Evolutionary conservation across 2,888 invertebrate genomes (phyloP).

Genomic region (Rhagophthalmus giganteus): DNA sequence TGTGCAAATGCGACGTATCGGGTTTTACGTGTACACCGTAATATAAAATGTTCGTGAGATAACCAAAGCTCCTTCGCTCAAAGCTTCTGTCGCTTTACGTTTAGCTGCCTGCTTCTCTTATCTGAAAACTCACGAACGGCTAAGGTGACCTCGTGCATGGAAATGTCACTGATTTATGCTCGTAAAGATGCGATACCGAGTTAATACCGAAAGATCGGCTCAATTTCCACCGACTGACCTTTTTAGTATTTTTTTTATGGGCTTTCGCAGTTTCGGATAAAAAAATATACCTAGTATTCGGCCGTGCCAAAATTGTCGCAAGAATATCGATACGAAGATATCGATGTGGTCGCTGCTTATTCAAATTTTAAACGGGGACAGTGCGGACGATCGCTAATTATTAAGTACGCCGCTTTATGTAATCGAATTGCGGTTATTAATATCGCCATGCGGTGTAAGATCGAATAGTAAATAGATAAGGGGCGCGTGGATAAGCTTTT

Average conservation of each 20-base stretch:
- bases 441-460: too few relatives aligned
- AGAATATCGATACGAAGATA: background rate
- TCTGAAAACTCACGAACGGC: slow-evolving; percentile 45
- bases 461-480: too few relatives aligned
- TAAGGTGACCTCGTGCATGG: slow-evolving; percentile 45
- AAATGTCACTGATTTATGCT: slow-evolving; percentile 46
- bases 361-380: background rate
- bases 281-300: too few relatives aligned
- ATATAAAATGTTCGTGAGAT: slow-evolving; percentile 41
- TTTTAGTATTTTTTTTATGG: too few relatives aligned
- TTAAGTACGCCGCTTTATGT: too few relatives aligned
- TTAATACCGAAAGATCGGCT: too few relatives aligned
- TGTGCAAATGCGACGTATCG: background rate
- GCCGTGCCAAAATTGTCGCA: too few relatives aligned
- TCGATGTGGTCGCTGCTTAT: background rate
- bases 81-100: slow-evolving; percentile 47
- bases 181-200: slow-evolving; percentile 29
- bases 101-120: slow-evolving; percentile 41
- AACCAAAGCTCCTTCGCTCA: slow-evolving; percentile 38
- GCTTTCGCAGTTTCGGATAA: too few relatives aligned
- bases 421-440: too few relatives aligned
- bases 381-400: too few relatives aligned
- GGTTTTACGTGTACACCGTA: slow-evolving; percentile 4
- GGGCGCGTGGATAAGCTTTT: too few relatives aligned
- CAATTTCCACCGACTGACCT: too few relatives aligned